A percentile compares a stretch with the other conserved stretches of the same genome.
Conservation (phyloP, 2,888 invertebrate genomes). For the Pterobdella sp. region DNA sequence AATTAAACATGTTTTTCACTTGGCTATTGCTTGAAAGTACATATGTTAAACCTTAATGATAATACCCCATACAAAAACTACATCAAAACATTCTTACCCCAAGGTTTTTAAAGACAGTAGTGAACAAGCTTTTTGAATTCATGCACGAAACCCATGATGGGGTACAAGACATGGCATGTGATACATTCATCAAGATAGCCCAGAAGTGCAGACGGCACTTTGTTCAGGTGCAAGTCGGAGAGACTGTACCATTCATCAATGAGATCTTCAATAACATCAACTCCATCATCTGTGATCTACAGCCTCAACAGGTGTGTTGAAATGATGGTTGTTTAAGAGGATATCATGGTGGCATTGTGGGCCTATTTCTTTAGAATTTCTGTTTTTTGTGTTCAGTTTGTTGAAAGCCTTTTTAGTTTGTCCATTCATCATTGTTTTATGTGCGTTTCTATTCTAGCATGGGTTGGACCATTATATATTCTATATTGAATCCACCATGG, state of each 20-base stretch:
- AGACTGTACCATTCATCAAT: constrained; percentile 93
- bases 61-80: too few relatives aligned
- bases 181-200: constrained; percentile 99
- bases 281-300: constrained; percentile 95
- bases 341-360: background rate
- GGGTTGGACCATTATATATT: too few relatives aligned
- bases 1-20: too few relatives aligned
- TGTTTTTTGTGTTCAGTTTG: background rate
- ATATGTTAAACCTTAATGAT: too few relatives aligned
- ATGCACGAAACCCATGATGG: constrained; percentile 99
- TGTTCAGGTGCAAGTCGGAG: constrained; percentile 86
- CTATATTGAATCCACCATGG: background rate
- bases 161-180: constrained; percentile 99
- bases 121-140: constrained; percentile 98
- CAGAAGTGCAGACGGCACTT: constrained; percentile 95
- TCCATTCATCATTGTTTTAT: background rate
- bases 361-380: background rate
- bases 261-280: constrained; percentile 92
- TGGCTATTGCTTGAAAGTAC: too few relatives aligned
- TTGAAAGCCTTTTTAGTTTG: background rate
- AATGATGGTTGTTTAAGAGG: background rate
- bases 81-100: too few relatives aligned
- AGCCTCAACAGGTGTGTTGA: constrained; percentile 77
- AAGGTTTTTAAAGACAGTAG: constrained; percentile 97
- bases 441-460: background rate